A percentile compares a stretch with the other conserved stretches of the same genome.
Conservation (phyloP, 2,797 vertebrate genomes). For the Melanotaenia trifasciata region DNA sequence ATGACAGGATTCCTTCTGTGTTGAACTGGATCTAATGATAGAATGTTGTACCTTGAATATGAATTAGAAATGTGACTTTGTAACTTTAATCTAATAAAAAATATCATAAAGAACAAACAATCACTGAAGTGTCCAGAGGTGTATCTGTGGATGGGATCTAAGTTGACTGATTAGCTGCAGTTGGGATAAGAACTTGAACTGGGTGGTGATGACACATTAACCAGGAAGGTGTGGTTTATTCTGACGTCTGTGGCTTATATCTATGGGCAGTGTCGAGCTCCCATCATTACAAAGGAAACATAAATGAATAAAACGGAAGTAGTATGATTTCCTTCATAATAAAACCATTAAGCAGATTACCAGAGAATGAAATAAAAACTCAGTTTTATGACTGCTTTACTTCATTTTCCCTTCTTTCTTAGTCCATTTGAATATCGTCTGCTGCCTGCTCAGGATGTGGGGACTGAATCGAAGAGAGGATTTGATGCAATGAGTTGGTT, state of each 20-base stretch:
- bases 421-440: too few relatives aligned
- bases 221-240: constrained; percentile 45
- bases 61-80: background rate
- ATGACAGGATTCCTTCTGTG: background rate
- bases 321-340: constrained; percentile 17
- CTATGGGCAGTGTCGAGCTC: constrained; percentile 12
- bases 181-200: background rate
- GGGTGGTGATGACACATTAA: constrained; percentile 2
- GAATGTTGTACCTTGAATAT: too few relatives aligned
- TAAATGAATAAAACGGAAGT: constrained; percentile 2
- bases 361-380: too few relatives aligned
- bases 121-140: background rate
- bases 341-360: constrained; percentile 17
- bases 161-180: background rate
- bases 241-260: constrained; percentile 29
- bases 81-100: background rate
- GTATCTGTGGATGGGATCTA: background rate
- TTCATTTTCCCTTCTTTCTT: too few relatives aligned
- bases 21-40: too few relatives aligned
- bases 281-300: background rate
- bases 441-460: too few relatives aligned
- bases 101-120: background rate
- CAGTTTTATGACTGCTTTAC: too few relatives aligned
- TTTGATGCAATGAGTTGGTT: too few relatives aligned
- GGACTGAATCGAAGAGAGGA: too few relatives aligned